A percentile compares a stretch with the other conserved stretches of the same genome.
phyloP scores from a whole-genome alignment of 2,797 vertebrate species.

The Sebastes melanostomus region DNA sequence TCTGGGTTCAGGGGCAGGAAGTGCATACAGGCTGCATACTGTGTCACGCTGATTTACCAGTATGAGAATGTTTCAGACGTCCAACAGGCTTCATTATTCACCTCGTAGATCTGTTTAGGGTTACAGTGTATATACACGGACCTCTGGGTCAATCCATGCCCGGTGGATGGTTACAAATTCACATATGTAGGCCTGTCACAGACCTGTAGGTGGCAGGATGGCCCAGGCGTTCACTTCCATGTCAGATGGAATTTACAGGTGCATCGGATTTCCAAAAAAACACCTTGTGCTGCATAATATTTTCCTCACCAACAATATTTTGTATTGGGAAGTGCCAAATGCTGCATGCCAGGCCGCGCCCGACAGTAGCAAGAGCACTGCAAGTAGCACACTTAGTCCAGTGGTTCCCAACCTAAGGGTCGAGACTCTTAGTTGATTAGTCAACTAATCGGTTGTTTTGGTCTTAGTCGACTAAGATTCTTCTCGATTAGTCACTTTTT shows the following conservation, averaged over 20 bases:
- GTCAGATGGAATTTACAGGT: constrained; percentile 25
- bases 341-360: neutral
- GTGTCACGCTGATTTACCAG: constrained; percentile 57
- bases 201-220: constrained; percentile 46
- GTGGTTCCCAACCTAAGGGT: neutral
- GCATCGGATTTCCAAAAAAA: constrained; percentile 4
- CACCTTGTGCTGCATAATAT: neutral
- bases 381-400: neutral
- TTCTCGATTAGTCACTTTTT: too few species aligned
- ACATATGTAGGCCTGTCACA: constrained; percentile 5
- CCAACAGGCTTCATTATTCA: constrained; percentile 48
- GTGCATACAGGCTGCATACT: constrained; percentile 46
- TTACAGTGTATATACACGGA: constrained; percentile 14
- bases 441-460: too few species aligned
- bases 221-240: constrained; percentile 2
- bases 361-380: neutral
- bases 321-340: neutral
- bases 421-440: neutral
- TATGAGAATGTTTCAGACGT: constrained; percentile 36
- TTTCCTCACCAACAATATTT: neutral
- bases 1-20: constrained; percentile 64
- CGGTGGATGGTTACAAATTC: constrained; percentile 1
- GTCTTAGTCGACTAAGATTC: too few species aligned
- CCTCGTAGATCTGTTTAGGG: constrained; percentile 21
- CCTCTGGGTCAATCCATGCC: constrained; percentile 1